Conservation (phyloP, 1,140 invertebrate genomes). For the Odontomachus brunneus region DNA sequence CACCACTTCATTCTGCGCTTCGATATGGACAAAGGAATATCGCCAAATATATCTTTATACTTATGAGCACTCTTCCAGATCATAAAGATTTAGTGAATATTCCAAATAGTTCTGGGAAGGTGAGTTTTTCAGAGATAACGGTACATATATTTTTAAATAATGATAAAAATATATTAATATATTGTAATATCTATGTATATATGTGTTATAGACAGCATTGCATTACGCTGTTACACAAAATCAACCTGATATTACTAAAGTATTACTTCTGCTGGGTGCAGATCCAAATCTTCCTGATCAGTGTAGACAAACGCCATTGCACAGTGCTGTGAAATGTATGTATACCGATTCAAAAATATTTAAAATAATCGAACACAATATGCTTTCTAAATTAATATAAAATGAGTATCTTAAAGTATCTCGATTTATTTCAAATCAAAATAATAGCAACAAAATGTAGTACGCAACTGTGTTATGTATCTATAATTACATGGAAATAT, state of each 20-base stretch:
- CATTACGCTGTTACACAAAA: constrained; percentile 85
- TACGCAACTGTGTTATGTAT: background rate
- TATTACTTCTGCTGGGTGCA: constrained; percentile 82
- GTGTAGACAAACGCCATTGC: constrained; percentile 85
- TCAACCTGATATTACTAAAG: constrained; percentile 80
- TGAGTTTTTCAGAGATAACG: constrained; percentile 43
- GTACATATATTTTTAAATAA: constrained; percentile 40
- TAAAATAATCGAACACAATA: background rate
- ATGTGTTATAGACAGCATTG: constrained; percentile 82
- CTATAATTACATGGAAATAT: background rate
- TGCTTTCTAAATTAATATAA: background rate
- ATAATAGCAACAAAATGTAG: background rate
- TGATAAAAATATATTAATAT: constrained; percentile 43
- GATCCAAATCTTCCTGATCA: constrained; percentile 85
- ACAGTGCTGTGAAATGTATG: constrained; percentile 84
- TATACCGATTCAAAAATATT: constrained; percentile 41
- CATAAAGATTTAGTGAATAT: constrained; percentile 73
- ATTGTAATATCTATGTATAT: too few species aligned
- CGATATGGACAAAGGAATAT: constrained; percentile 75
- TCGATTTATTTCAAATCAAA: background rate
- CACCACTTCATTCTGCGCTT: constrained; percentile 79
- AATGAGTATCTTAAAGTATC: background rate
- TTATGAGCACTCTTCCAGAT: constrained; percentile 72
- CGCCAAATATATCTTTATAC: constrained; percentile 73
- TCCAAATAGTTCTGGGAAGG: constrained; percentile 79